Evolutionary conservation across 2,888 invertebrate genomes (phyloP).

Genomic region (Microdon myrmicae): DNA sequence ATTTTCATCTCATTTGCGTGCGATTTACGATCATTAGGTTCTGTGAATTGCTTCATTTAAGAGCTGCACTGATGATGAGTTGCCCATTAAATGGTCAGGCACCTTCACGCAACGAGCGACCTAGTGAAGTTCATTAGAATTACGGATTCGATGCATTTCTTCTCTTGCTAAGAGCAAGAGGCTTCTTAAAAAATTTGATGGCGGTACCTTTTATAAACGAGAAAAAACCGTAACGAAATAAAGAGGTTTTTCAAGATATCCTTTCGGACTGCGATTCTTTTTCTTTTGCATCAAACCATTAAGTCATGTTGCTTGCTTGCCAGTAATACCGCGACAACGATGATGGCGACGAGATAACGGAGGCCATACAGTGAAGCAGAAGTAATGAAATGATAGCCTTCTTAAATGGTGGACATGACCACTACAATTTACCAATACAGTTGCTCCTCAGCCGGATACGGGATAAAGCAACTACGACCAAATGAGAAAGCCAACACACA

Average conservation of each 20-base stretch:
- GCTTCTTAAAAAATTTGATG: constrained; percentile 1
- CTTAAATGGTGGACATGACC: constrained; percentile 46
- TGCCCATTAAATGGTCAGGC: constrained; percentile 14
- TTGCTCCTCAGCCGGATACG: not conserved
- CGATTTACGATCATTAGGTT: constrained; percentile 25
- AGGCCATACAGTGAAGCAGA: constrained; percentile 1
- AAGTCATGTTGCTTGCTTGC: constrained; percentile 15
- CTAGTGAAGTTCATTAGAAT: constrained; percentile 14
- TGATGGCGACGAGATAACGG: not conserved
- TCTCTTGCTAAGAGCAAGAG: not conserved
- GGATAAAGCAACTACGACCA: constrained; percentile 25
- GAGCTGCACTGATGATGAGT: not conserved
- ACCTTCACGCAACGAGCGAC: constrained; percentile 5
- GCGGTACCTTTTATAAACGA: constrained; percentile 35
- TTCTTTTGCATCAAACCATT: constrained; percentile 36
- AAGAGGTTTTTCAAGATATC: constrained; percentile 5
- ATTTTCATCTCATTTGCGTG: constrained; percentile 12
- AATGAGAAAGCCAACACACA: constrained; percentile 27
- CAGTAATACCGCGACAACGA: no score
- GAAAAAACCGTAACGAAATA: not conserved
- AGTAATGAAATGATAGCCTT: constrained; percentile 45
- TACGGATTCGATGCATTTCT: constrained; percentile 6
- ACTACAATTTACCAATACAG: constrained; percentile 39
- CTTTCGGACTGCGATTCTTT: constrained; percentile 36
- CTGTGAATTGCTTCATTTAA: constrained; percentile 31